phyloP scores from a whole-genome alignment of 2,888 invertebrate species.

The Torymus aiolomorphi region DNA sequence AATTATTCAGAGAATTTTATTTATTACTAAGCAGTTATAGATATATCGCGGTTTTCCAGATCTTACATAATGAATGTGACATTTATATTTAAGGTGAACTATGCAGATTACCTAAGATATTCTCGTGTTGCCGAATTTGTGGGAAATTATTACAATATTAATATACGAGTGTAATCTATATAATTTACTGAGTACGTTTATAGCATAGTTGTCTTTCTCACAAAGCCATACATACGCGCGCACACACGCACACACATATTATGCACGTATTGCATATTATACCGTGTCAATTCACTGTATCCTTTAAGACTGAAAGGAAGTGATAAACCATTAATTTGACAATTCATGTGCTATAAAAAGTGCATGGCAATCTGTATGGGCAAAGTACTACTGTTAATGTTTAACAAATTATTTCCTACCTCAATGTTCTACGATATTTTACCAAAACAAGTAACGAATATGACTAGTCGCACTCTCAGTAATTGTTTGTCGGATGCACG shows the following conservation, averaged over 20 bases:
- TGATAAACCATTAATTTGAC: slow-evolving; percentile 15
- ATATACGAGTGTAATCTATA: slow-evolving; percentile 58
- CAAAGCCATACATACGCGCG: too few species aligned
- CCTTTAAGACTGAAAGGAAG: slow-evolving; percentile 31
- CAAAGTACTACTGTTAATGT: slow-evolving; percentile 33
- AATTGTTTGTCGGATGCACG: slow-evolving; percentile 39
- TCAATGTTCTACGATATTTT: slow-evolving; percentile 46
- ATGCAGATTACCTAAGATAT: slow-evolving; percentile 58
- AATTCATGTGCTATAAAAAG: slow-evolving; percentile 1
- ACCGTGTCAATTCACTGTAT: slow-evolving; percentile 44
- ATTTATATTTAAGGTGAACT: slow-evolving; percentile 66
- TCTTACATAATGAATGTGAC: slow-evolving; percentile 70
- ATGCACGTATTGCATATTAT: slow-evolving; percentile 34
- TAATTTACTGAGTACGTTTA: slow-evolving; percentile 71
- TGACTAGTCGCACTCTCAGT: slow-evolving; percentile 29
- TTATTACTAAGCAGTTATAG: slow-evolving; percentile 62
- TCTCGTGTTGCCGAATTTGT: slow-evolving; percentile 48
- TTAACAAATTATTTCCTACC: slow-evolving; percentile 51
- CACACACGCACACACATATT: too few species aligned
- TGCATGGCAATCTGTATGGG: slow-evolving; percentile 3
- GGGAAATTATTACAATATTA: slow-evolving; percentile 57
- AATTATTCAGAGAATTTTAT: slow-evolving; percentile 69
- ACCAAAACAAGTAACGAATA: slow-evolving; percentile 9
- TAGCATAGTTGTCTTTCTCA: slow-evolving; percentile 58
- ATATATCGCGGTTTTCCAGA: slow-evolving; percentile 70